Evolutionary conservation across 2,888 invertebrate genomes (phyloP), one percentile per base, ranked within the genome.

Genomic region (Leptinotarsa rubiginosa): DNA sequence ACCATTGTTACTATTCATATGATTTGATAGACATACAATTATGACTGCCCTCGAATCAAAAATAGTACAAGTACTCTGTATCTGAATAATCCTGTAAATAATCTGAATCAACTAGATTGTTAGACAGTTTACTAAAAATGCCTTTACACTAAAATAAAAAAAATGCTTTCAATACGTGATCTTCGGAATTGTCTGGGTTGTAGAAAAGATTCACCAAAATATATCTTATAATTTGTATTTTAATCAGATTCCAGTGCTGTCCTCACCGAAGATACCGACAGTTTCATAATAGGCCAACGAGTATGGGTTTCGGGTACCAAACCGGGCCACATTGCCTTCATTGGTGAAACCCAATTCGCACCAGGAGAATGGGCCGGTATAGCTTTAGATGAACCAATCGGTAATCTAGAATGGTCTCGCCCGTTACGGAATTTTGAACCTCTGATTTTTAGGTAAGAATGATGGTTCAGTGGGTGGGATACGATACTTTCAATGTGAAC

Each of bases 361-460:
- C 96, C 97, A 22, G 99, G 99, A 75, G 97, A 98, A 80, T 99
- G 98, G 98, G 98, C 97, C 67, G 99, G 98, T 68, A 93, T 99
- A 75, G 98, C 97, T 76, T 92, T 99, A 81, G 98, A 98, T 88
- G 96, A 97, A 82, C 93, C 97, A 56, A 94, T 96, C 84, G 99
- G 98, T 95, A 90, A 89, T 89, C 15, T 13, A 22, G 22, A 20
- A 20, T 22, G 56, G 13, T 13, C 3, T 2, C 4, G 15, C 22
- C 15, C 22, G 13, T 56, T 56, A 13, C 56, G 4, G 56, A 4
- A 56, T 56, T 15, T 10, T 5, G 2, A 41, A 56, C 18, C 4
- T 22, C 12, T 22, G 10, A 20, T 66, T 65, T 81, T 83, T 76
- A 95, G 98, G 98, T 81, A 98, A 98, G 90, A 98, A 98, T 87